These are phyloP conservation scores for Atrina japonica DNA, from an alignment of 2,888 invertebrate genomes.

Conservation along the genomic window DNA sequence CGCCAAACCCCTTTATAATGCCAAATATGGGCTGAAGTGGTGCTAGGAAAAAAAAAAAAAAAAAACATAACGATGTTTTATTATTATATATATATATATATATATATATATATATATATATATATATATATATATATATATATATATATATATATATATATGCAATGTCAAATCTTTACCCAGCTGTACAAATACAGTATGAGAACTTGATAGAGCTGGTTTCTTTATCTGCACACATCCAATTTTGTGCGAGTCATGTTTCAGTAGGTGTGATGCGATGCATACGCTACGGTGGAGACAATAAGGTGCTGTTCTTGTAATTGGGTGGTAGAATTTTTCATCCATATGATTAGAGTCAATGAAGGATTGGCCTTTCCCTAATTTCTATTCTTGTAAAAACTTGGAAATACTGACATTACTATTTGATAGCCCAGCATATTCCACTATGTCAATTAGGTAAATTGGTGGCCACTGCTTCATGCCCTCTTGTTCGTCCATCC, in stretches of 20 bases:
- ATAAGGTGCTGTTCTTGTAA: neutral
- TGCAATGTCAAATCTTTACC: too few relatives aligned
- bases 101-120: too few relatives aligned
- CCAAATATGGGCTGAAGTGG: too few relatives aligned
- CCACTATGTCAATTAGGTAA: constrained; percentile 6
- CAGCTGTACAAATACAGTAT: constrained; percentile 10
- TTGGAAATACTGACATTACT: neutral
- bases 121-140: too few relatives aligned
- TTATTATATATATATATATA: too few relatives aligned
- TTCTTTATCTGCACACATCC: neutral
- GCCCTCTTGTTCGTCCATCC: neutral
- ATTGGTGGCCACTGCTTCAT: constrained; percentile 10
- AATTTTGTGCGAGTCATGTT: neutral
- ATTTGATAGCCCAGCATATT: constrained; percentile 1
- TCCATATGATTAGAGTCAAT: neutral
- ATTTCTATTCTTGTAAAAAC: constrained; percentile 3
- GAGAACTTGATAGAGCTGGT: neutral
- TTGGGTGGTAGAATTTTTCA: neutral
- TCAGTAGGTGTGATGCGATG: neutral
- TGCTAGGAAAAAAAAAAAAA: too few relatives aligned
- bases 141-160: too few relatives aligned
- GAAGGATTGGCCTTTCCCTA: constrained; percentile 8
- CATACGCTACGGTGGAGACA: neutral
- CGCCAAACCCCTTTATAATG: too few relatives aligned
- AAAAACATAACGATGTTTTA: too few relatives aligned